phyloP scores from a whole-genome alignment of 1,140 invertebrate genomes.

The Caenorhabditis tropicalis region DNA sequence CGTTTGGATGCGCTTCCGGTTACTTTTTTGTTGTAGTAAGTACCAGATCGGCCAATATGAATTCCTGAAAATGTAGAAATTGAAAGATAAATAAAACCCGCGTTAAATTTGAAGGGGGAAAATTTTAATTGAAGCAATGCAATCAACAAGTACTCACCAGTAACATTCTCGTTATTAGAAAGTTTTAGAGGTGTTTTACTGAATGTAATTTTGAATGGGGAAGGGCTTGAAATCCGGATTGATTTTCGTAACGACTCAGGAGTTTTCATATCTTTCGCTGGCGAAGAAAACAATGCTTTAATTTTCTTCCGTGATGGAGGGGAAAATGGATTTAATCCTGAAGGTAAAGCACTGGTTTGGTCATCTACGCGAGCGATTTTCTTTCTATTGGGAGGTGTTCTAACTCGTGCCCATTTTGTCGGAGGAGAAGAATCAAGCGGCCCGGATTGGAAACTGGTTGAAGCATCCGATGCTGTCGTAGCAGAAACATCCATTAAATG shows the following conservation, averaged over 20 bases:
- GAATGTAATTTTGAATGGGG: constrained; percentile 15
- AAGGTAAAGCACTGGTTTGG: neutral
- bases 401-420: constrained; percentile 16
- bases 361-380: neutral
- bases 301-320: constrained; percentile 18
- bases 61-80: neutral
- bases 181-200: constrained; percentile 22
- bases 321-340: neutral
- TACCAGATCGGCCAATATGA: constrained; percentile 20
- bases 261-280: neutral
- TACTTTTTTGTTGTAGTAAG: constrained; percentile 19
- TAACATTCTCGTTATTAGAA: constrained; percentile 28
- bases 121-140: neutral
- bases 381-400: constrained; percentile 24
- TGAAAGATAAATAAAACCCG: too few relatives aligned
- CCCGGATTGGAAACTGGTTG: neutral
- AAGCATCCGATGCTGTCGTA: neutral
- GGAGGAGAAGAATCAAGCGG: neutral
- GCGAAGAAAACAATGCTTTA: neutral
- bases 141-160: neutral
- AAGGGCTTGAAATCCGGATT: constrained; percentile 6
- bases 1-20: constrained; percentile 5
- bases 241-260: constrained; percentile 17
- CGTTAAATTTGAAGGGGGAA: too few relatives aligned
- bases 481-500: constrained; percentile 30